Conservation (phyloP, 2,888 invertebrate genomes). For the Coelinius sp. region DNA sequence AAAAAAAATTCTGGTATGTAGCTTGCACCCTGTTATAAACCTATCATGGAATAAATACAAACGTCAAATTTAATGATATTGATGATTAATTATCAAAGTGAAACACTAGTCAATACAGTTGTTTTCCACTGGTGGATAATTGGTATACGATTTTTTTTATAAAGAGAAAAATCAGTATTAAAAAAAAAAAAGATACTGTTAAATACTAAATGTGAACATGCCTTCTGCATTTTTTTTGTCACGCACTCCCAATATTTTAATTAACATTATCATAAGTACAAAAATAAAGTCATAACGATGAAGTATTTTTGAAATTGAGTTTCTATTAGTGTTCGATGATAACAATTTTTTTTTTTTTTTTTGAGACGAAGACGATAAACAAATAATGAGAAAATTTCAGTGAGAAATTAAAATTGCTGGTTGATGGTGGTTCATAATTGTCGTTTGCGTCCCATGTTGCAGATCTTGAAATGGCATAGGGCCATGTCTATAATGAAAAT, state of each 20-base stretch:
- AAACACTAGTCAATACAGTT: too few relatives aligned
- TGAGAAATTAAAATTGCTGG: not conserved
- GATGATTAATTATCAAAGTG: too few relatives aligned
- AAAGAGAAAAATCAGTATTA: not conserved
- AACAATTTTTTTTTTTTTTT: not conserved
- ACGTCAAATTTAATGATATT: not conserved
- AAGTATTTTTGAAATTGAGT: not conserved
- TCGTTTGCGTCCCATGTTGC: conserved; percentile 79
- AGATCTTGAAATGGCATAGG: conserved; percentile 80
- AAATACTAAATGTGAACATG: conserved; percentile 17
- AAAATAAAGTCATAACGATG: not conserved
- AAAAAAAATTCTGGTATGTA: too few relatives aligned
- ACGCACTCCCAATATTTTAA: not conserved
- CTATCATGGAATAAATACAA: conserved; percentile 6
- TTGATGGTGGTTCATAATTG: conserved; percentile 52
- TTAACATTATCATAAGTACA: not conserved
- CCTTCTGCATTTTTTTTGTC: not conserved
- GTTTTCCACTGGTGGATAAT: too few relatives aligned
- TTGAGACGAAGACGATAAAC: too few relatives aligned
- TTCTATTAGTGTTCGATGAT: not conserved
- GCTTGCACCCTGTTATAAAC: not conserved
- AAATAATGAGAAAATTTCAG: not conserved
- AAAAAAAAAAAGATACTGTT: conserved; percentile 15
- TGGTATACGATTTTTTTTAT: not conserved
- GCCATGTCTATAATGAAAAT: conserved; percentile 74